Percentiles rank a stretch among this genome's conserved stretches.
Conservation (phyloP, 2,797 vertebrate species). For the Synanceia verrucosa region DNA sequence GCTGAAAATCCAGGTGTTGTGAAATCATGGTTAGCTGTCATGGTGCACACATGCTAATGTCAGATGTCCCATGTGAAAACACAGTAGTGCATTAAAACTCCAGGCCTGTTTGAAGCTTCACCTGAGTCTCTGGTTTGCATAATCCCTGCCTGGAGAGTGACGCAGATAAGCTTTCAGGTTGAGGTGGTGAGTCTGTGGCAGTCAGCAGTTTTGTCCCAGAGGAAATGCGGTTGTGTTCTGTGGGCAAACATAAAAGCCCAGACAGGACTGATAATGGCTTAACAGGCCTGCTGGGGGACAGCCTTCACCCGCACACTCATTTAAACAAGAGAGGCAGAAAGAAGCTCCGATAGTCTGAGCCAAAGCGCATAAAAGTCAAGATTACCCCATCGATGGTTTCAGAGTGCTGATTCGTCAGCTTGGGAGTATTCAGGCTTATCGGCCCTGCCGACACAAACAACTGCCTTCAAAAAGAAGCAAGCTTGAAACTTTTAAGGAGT, state of each 20-base stretch:
- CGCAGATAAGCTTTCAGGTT: constrained; percentile 60
- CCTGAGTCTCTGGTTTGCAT: constrained; percentile 62
- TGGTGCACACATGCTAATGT: not conserved
- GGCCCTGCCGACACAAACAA: constrained; percentile 42
- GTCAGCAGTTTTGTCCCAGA: constrained; percentile 63
- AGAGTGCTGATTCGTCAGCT: constrained; percentile 51
- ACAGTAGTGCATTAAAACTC: constrained; percentile 18
- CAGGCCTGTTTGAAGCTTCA: constrained; percentile 35
- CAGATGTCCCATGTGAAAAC: constrained; percentile 4
- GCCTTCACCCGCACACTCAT: constrained; percentile 28
- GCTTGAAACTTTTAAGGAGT: constrained; percentile 52
- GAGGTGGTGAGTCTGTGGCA: constrained; percentile 47
- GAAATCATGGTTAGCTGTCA: not conserved
- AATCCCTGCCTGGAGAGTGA: constrained; percentile 54
- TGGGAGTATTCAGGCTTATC: constrained; percentile 43
- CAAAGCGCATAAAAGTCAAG: constrained; percentile 44
- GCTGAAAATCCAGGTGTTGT: constrained; percentile 2
- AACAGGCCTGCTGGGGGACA: constrained; percentile 38
- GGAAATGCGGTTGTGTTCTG: constrained; percentile 39
- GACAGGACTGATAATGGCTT: constrained; percentile 63
- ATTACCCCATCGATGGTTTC: constrained; percentile 27
- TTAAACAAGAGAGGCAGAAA: constrained; percentile 42
- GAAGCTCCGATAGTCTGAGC: constrained; percentile 24
- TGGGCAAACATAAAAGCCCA: constrained; percentile 64
- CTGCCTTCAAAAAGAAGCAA: constrained; percentile 11